phyloP scores from a whole-genome alignment of 1,140 invertebrate species.

The Lepidurus arcticus region DNA sequence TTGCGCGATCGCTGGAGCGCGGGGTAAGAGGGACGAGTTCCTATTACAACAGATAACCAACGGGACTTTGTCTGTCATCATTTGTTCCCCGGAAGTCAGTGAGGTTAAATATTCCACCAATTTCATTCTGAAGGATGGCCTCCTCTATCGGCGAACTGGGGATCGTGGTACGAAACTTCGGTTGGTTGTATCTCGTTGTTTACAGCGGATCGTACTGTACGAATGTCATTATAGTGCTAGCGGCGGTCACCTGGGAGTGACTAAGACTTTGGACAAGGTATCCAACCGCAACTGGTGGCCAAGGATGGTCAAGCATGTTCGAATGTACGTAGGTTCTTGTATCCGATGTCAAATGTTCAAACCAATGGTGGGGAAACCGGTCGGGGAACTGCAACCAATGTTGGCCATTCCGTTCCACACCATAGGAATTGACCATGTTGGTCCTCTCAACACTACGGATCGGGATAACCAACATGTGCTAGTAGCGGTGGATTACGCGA shows the following conservation, averaged over 20 bases:
- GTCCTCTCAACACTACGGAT: constrained; percentile 1
- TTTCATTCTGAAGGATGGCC: background rate
- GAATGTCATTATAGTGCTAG: background rate
- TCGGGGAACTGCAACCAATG: constrained; percentile 27
- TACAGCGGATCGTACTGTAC: background rate
- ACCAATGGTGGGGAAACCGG: background rate
- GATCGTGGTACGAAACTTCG: constrained; percentile 37
- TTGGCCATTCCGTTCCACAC: background rate
- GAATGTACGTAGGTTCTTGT: background rate
- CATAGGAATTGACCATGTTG: constrained; percentile 28
- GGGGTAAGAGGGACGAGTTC: background rate
- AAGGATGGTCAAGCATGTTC: constrained; percentile 17
- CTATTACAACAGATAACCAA: background rate
- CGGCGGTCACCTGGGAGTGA: constrained; percentile 11
- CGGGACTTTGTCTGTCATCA: background rate
- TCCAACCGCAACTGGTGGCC: background rate
- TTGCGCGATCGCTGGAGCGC: background rate
- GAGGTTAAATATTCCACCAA: background rate
- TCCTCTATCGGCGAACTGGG: constrained; percentile 26
- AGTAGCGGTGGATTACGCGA: constrained; percentile 20
- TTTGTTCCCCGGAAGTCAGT: background rate
- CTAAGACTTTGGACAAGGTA: background rate
- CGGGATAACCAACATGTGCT: constrained; percentile 25
- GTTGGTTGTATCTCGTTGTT: constrained; percentile 18
- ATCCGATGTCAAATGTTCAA: constrained; percentile 9